Percentiles rank a stretch among this genome's conserved stretches.
Evolutionary conservation across 2,113 vertebrate species (phyloP).

Genomic region (Oenanthe oenanthe): DNA sequence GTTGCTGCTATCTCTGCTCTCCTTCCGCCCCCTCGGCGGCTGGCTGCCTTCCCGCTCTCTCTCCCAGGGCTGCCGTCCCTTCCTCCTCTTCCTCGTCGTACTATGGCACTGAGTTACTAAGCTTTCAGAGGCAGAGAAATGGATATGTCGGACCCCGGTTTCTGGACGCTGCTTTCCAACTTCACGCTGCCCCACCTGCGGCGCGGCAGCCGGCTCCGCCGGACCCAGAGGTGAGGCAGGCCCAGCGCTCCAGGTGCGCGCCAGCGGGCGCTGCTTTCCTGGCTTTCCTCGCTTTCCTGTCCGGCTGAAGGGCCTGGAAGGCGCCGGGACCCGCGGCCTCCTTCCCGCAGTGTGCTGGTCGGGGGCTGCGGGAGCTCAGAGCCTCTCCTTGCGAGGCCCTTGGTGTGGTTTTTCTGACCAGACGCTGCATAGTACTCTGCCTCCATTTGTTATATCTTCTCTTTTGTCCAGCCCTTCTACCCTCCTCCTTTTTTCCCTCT

Average conservation of each 20-base stretch:
- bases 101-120: constrained; percentile 56
- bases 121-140: constrained; percentile 64
- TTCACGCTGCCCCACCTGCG: constrained; percentile 90
- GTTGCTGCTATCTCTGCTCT: constrained; percentile 31
- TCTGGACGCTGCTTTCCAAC: constrained; percentile 90
- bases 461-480: background rate
- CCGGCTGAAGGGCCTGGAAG: background rate
- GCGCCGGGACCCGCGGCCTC: background rate
- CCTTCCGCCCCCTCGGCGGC: background rate
- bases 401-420: background rate
- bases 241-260: background rate
- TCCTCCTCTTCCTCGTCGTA: background rate
- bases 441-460: background rate
- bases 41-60: background rate
- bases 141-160: constrained; percentile 86
- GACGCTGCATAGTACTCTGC: background rate
- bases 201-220: constrained; percentile 84
- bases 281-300: background rate
- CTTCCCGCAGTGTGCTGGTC: background rate
- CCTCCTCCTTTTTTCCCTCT: no score
- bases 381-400: background rate
- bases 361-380: background rate
- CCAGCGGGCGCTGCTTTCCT: background rate
- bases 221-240: constrained; percentile 91
- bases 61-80: background rate